Percentiles rank a stretch among this genome's conserved stretches.
Evolutionary conservation across 2,888 invertebrate species (phyloP).

Genomic region (Malthinus flaveolus): DNA sequence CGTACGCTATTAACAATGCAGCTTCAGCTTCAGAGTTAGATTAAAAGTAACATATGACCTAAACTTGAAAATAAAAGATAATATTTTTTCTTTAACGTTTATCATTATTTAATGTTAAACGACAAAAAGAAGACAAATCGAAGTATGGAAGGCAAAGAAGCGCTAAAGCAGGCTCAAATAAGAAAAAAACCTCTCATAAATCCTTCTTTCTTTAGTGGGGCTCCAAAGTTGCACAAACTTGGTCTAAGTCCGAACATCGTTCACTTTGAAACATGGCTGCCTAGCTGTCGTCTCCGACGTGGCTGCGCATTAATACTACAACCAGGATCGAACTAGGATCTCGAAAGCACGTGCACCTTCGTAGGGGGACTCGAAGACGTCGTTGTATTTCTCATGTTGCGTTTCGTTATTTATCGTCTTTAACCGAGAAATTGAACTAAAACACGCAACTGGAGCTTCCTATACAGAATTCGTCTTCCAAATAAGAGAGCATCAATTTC

Average conservation of each 20-base stretch:
- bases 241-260: conserved; percentile 55
- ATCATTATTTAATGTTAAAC: conserved; percentile 55
- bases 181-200: conserved; percentile 51
- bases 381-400: conserved; percentile 23
- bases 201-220: conserved; percentile 52
- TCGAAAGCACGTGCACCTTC: conserved; percentile 35
- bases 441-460: conserved; percentile 26
- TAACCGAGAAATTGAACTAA: conserved; percentile 26
- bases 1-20: too few relatives aligned
- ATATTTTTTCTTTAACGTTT: conserved; percentile 40
- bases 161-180: conserved; percentile 39
- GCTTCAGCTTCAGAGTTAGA: background rate
- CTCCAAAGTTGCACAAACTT: conserved; percentile 53
- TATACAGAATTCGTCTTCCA: conserved; percentile 19
- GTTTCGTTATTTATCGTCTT: conserved; percentile 27
- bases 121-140: conserved; percentile 56
- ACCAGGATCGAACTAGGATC: conserved; percentile 41
- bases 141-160: conserved; percentile 51
- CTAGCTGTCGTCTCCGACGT: conserved; percentile 51
- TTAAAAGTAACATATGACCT: conserved; percentile 3
- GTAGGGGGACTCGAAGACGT: conserved; percentile 18
- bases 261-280: conserved; percentile 55
- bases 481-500: conserved; percentile 14
- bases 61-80: conserved; percentile 5
- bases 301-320: conserved; percentile 50